These are phyloP conservation scores for Periplaneta americana DNA, from an alignment of 1,140 invertebrate species.

Conservation along the genomic window DNA sequence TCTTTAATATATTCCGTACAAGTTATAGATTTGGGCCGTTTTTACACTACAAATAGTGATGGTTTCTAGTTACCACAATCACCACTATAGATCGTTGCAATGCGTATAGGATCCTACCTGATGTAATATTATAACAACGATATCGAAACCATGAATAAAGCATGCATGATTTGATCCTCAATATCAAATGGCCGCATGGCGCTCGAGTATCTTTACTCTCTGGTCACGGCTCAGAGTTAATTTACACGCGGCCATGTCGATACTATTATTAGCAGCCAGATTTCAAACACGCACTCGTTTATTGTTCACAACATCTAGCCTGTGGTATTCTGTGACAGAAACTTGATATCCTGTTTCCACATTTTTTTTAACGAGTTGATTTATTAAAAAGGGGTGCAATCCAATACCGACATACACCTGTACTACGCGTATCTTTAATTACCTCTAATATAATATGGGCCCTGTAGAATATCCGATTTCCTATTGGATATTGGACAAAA, in stretches of 20 bases:
- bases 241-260: background rate
- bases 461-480: background rate
- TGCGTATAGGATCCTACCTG: background rate
- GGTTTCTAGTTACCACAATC: background rate
- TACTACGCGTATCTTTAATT: background rate
- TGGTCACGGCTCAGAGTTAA: background rate
- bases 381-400: background rate
- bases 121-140: background rate
- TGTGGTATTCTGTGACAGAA: background rate
- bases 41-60: background rate
- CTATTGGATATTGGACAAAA: background rate
- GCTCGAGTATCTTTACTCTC: background rate
- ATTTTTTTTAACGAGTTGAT: background rate
- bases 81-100: background rate
- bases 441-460: background rate
- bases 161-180: background rate
- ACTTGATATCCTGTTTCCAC: background rate
- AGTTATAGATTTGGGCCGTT: background rate
- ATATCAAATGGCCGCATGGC: background rate
- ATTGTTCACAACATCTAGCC: background rate
- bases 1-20: too few species aligned
- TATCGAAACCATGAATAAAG: background rate
- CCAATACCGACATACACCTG: background rate
- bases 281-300: background rate
- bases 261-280: too few species aligned